Conservation (phyloP, 2,888 invertebrate species). For the Drosophila tanythrix region DNA sequence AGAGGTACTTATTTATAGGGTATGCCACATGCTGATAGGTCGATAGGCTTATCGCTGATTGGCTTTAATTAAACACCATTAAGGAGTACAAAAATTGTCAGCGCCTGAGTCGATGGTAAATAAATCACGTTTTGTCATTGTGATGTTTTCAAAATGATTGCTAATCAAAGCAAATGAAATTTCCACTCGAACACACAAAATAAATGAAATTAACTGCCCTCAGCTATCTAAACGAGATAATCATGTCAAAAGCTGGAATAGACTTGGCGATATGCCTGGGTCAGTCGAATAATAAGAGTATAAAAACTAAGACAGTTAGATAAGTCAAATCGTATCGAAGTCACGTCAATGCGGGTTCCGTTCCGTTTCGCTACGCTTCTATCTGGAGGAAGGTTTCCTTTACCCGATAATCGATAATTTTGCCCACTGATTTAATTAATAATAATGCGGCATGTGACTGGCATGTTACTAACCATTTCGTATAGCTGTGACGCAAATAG, state of each 20-base stretch:
- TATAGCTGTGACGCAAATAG: conserved; percentile 64
- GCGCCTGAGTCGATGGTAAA: conserved; percentile 48
- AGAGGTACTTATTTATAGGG: conserved; percentile 42
- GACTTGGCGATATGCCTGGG: conserved; percentile 42
- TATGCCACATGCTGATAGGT: conserved; percentile 71
- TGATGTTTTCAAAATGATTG: conserved; percentile 75
- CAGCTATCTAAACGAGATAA: conserved; percentile 64
- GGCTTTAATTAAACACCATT: conserved; percentile 81
- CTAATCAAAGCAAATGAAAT: conserved; percentile 60
- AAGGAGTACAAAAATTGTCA: conserved; percentile 72
- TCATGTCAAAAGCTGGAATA: conserved; percentile 56
- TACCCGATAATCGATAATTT: conserved; percentile 43
- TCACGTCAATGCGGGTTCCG: conserved; percentile 36
- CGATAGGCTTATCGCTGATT: conserved; percentile 73
- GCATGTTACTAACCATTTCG: conserved; percentile 59
- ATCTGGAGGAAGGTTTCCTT: conserved; percentile 17
- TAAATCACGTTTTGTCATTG: conserved; percentile 74
- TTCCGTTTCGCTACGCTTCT: conserved; percentile 11
- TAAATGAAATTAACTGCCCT: conserved; percentile 74
- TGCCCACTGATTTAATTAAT: conserved; percentile 76
- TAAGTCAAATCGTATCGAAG: conserved; percentile 43
- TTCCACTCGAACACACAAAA: conserved; percentile 46
- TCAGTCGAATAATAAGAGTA: conserved; percentile 41
- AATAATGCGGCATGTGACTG: conserved; percentile 75
- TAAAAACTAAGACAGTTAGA: conserved; percentile 19